Base-by-base conservation (phyloP, 2,888 invertebrate species). In the Philopedon plagiatum region DNA sequence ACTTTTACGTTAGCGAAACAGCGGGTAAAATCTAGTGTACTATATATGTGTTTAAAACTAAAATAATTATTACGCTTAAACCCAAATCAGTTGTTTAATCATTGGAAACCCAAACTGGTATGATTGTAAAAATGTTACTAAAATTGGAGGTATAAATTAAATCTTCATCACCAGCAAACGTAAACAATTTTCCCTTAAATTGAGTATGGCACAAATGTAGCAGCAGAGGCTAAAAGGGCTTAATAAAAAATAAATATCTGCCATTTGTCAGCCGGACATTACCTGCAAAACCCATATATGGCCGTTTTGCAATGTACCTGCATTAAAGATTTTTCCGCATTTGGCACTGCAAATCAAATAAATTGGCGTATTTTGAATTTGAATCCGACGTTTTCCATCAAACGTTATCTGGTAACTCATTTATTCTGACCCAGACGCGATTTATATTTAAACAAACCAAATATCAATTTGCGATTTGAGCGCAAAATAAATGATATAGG, bases 391-490 rank as follows among this genome's bases (percentile, higher is more conserved):
- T 74, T 74, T 74, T 71, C 74, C 71, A 74, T 74, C 74, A 74
- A 74, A 64, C 75, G 70, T 66, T 75, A 75, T 75, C 75, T 67
- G 29, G 62, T 61, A 58, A 70, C 63, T 66, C 75, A 75, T 75
- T 75, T 75, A 71, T 75, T 75, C 66, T 13, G 46, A 26, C 41
- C 60, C 46, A 57, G 62, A 44, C 65, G 51, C 57, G 72, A 61
- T 75, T 75, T 70, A 75, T 72, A 72, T 75, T 75, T 75, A 74
- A 72, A 75, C 70, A 66, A 71, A 71, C 66, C 71, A 44, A 71
- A 71, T 65, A 65, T 71, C 70, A 70, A 64, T 70, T 70, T 60
- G 57, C 34, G 66, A 49, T 64, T 41, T n/a, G 39, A n/a, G 15
- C 57, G 23, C 21, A 23, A 37, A 57, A 39, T 57, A 57, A 39